phyloP scores from a whole-genome alignment of 2,888 invertebrate genomes.

The Trachelus iudaicus region DNA sequence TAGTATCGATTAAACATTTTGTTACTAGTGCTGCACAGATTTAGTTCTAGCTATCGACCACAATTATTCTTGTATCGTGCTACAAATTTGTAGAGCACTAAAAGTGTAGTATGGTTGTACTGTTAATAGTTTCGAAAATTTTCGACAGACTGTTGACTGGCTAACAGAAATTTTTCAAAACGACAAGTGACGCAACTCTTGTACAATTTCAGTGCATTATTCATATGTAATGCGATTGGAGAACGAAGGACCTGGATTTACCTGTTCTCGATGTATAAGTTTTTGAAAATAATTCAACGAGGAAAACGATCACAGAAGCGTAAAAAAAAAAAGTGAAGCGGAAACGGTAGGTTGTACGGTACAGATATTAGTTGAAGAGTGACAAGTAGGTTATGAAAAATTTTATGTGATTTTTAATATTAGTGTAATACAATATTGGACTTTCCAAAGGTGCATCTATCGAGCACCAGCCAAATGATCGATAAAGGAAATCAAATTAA shows the following conservation, averaged over 20 bases:
- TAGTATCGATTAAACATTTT: background rate
- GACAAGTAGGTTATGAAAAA: slow-evolving; percentile 32
- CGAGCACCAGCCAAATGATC: slow-evolving; percentile 3
- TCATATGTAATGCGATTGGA: background rate
- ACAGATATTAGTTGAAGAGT: slow-evolving; percentile 1
- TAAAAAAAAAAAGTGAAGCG: slow-evolving; percentile 12
- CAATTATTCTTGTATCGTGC: background rate
- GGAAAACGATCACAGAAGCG: background rate
- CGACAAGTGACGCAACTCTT: slow-evolving; percentile 14
- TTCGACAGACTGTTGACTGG: background rate
- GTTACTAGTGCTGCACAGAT: background rate
- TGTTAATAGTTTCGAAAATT: background rate
- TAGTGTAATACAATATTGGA: background rate
- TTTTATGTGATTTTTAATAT: slow-evolving; percentile 41
- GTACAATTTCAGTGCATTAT: background rate
- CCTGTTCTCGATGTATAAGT: background rate
- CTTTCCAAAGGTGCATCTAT: slow-evolving; percentile 5
- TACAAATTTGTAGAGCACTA: background rate
- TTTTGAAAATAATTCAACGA: background rate
- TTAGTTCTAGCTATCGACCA: background rate
- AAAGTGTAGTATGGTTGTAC: background rate
- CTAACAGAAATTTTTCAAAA: slow-evolving; percentile 5
- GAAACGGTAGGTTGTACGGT: slow-evolving; percentile 3
- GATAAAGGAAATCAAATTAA: slow-evolving; percentile 14
- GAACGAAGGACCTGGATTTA: background rate